Percentiles rank a stretch among this genome's conserved stretches.
These are phyloP conservation scores for Clanis bilineata DNA, from an alignment of 2,888 invertebrate genomes.

Conservation along the genomic window DNA sequence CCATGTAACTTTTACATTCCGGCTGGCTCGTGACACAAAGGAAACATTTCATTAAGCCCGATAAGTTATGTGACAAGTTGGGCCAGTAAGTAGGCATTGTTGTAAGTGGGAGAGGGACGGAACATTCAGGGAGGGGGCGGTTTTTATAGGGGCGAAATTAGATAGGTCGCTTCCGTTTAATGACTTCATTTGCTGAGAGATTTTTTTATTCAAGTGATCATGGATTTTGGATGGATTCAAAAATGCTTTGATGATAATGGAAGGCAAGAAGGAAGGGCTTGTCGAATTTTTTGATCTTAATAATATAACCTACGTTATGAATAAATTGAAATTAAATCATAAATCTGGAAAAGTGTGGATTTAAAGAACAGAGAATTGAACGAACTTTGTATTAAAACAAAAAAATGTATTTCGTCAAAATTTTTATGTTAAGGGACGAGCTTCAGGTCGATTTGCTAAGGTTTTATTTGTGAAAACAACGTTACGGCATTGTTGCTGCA, in stretches of 20 bases:
- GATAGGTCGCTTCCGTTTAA: conserved; percentile 4
- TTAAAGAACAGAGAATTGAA: too few relatives aligned
- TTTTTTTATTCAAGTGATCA: not conserved
- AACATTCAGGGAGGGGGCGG: not conserved
- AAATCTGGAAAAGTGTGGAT: too few relatives aligned
- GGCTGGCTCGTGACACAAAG: conserved; percentile 27
- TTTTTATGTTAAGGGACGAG: too few relatives aligned
- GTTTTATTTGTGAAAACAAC: too few relatives aligned
- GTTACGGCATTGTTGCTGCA: too few relatives aligned
- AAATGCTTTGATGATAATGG: not conserved
- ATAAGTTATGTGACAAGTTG: conserved; percentile 50
- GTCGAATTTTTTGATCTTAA: too few relatives aligned
- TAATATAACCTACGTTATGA: too few relatives aligned
- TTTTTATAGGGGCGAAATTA: conserved; percentile 8
- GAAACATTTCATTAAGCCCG: conserved; percentile 43
- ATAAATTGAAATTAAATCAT: too few relatives aligned
- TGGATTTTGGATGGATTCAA: not conserved
- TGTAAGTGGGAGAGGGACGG: not conserved
- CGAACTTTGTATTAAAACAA: too few relatives aligned
- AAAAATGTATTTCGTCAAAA: too few relatives aligned
- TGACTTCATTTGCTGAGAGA: conserved; percentile 5
- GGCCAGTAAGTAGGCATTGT: conserved; percentile 17
- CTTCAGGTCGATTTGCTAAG: too few relatives aligned
- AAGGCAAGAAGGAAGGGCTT: not conserved
- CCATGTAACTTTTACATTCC: not conserved